Base-by-base conservation (phyloP, 2,888 invertebrate genomes). In the Gandaritis pyraliata region DNA sequence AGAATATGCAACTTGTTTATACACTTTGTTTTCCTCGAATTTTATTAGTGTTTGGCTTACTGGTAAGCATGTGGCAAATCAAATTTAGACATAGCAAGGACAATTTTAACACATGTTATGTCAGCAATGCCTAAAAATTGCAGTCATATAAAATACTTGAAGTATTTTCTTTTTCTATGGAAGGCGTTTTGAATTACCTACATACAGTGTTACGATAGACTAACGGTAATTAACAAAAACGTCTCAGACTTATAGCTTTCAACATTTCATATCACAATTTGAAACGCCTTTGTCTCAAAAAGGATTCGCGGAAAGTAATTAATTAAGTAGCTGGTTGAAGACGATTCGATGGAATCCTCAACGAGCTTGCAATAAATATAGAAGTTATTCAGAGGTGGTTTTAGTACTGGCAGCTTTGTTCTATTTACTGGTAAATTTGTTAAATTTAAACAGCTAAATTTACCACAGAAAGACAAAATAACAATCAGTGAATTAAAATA, bases 161-260 rank as follows among this genome's bases (percentile, higher is more conserved):
- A 1, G 6, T 41, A 41, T 41, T 41, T 41, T 3, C 13, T 43
- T 43, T 16, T 43, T 43, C 47, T 48, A 58, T 51, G 50, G 48
- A 75, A 76, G 73, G 59, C 78, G 80, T 82, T 87, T 87, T 84
- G 82, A 85, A 85, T 82, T 82, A 76, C 75, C 78, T 77, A 70
- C 67, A 72, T 74, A 36, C n/a, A 77, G 81, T 80, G 86, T 87
- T 83, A 85, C 80, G 82, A 84, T 76, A 81, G 78, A 77, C 74
- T 77, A 72, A 76, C 78, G 76, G 82, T 85, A 87, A 88, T 90
- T 89, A 88, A 87, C 86, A n/a, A 87, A 87, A 83, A 16, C 86
- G 16, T 43, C 86, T 81, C 78, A 64, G 77, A 87, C 88, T 90
- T 88, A 88, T 84, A 87, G 85, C 89, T 88, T 88, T 84, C 84